A percentile compares a stretch with the other conserved stretches of the same genome.
Evolutionary conservation across 2,888 invertebrate genomes (phyloP).

Genomic region (Drosophila cognata): DNA sequence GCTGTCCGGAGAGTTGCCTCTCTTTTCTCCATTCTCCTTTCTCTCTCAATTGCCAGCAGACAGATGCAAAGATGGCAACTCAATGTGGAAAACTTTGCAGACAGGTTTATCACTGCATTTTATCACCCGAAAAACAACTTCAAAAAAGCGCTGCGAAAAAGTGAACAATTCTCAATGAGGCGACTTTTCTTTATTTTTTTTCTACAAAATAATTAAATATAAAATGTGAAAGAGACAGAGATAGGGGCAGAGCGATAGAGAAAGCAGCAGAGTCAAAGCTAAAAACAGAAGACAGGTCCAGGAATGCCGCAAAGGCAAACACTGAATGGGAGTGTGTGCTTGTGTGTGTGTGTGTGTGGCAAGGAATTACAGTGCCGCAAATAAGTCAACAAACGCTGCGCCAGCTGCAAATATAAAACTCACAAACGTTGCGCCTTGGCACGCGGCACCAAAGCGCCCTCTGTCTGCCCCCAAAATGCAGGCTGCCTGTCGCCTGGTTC

Average conservation of each 20-base stretch:
- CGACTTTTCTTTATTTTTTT: slow-evolving; percentile 27
- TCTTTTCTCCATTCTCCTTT: not conserved
- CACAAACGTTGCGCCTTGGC: slow-evolving; percentile 64
- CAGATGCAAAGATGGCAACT: slow-evolving; percentile 69
- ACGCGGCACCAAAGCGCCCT: slow-evolving; percentile 37
- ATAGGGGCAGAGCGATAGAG: slow-evolving; percentile 1
- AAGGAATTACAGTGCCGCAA: slow-evolving; percentile 45
- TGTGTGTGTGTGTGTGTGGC: not conserved
- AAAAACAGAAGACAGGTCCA: slow-evolving; percentile 15
- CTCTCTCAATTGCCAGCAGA: slow-evolving; percentile 9
- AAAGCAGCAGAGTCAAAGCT: not conserved
- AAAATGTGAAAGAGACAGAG: slow-evolving; percentile 34
- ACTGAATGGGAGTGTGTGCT: not conserved
- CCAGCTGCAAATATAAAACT: slow-evolving; percentile 71
- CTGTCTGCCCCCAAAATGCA: slow-evolving; percentile 8
- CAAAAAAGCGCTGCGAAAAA: slow-evolving; percentile 35
- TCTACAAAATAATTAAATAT: slow-evolving; percentile 69
- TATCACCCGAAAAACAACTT: slow-evolving; percentile 60
- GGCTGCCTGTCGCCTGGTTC: not conserved
- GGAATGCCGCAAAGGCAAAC: slow-evolving; percentile 30
- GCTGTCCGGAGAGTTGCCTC: slow-evolving; percentile 27
- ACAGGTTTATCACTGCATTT: slow-evolving; percentile 80
- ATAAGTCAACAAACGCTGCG: slow-evolving; percentile 72
- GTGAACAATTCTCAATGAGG: slow-evolving; percentile 61
- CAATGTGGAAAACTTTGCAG: slow-evolving; percentile 71